Conservation (phyloP, 2,797 vertebrate genomes). For the Hippocampus kuda region DNA sequence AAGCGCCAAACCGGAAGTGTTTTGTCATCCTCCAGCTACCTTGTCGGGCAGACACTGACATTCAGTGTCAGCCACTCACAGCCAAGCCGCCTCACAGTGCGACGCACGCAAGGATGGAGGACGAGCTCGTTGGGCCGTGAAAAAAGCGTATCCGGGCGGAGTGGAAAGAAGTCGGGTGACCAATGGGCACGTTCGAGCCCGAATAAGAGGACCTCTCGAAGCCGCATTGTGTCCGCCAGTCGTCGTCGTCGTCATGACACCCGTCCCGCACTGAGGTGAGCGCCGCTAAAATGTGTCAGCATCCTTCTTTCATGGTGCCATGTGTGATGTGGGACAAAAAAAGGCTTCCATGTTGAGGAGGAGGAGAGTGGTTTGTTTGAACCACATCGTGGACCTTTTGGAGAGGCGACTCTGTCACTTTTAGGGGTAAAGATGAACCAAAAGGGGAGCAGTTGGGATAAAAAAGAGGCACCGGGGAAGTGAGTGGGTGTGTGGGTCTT, state of each 20-base stretch:
- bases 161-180: neutral
- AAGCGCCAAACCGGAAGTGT: constrained; percentile 21
- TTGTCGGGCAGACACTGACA: constrained; percentile 19
- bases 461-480: constrained; percentile 1
- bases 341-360: constrained; percentile 9
- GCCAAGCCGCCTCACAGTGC: constrained; percentile 22
- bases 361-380: constrained; percentile 18
- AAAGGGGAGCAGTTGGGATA: neutral
- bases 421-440: neutral
- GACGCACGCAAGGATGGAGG: constrained; percentile 45
- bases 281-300: constrained; percentile 12
- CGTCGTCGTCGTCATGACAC: constrained; percentile 35
- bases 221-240: neutral
- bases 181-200: constrained; percentile 6
- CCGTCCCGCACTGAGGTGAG: constrained; percentile 59
- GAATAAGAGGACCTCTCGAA: constrained; percentile 11
- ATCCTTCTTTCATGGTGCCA: neutral
- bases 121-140: constrained; percentile 21
- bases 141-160: constrained; percentile 8
- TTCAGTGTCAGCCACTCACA: neutral
- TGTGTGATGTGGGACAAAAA: constrained; percentile 1
- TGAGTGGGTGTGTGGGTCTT: constrained; percentile 25
- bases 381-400: constrained; percentile 10
- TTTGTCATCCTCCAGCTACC: rapidly evolving
- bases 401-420: neutral